Conservation (phyloP, 2,888 invertebrate species). For the Rhopalosiphum nymphaeae region DNA sequence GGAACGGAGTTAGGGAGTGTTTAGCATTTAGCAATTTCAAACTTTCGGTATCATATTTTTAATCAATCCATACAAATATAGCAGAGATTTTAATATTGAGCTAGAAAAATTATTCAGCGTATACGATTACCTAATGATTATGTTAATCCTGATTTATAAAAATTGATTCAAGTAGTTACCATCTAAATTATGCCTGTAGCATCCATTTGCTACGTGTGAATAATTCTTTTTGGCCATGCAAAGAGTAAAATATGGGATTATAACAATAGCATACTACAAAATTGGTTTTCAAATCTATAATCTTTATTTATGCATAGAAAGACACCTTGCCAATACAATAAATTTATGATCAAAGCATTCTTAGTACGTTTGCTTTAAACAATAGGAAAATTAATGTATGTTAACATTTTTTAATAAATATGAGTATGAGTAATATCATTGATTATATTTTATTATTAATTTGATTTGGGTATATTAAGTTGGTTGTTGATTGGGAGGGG, state of each 20-base stretch:
- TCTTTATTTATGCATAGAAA: neutral
- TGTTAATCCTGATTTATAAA: neutral
- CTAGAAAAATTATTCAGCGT: neutral
- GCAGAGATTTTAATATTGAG: neutral
- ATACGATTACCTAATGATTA: neutral
- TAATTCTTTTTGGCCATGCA: neutral
- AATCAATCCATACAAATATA: neutral
- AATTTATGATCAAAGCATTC: neutral
- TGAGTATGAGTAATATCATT: neutral
- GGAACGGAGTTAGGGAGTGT: neutral
- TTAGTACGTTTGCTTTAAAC: neutral
- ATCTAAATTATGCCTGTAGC: neutral
- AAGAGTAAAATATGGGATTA: neutral
- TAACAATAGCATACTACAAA: neutral
- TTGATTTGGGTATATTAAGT: neutral
- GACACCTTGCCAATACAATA: neutral
- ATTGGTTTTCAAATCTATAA: neutral
- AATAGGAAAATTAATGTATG: neutral
- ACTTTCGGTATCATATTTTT: neutral
- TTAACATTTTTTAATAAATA: neutral
- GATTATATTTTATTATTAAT: neutral
- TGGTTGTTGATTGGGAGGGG: neutral
- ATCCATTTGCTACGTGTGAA: neutral
- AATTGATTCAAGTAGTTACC: neutral
- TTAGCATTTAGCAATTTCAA: neutral